A percentile compares a stretch with the other conserved stretches of the same genome.
These are phyloP conservation scores for Dione vanillae DNA, from an alignment of 2,888 invertebrate species.

Conservation along the genomic window DNA sequence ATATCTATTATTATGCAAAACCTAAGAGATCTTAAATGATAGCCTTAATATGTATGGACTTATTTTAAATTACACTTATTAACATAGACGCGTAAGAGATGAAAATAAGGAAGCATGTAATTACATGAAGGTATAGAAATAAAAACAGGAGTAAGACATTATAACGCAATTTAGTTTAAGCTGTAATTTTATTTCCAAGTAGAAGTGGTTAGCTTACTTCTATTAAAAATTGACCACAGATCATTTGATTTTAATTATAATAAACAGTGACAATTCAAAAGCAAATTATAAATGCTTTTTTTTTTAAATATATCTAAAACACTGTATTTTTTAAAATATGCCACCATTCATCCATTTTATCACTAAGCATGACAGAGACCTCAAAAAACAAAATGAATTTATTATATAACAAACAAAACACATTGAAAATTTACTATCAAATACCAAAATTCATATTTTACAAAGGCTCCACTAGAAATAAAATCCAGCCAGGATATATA, in stretches of 20 bases:
- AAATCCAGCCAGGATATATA: conserved; percentile 10
- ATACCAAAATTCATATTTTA: neutral
- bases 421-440: neutral
- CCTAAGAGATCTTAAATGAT: conserved; percentile 21
- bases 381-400: too few relatives aligned
- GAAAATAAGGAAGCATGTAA: neutral
- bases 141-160: neutral
- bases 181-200: neutral
- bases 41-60: conserved; percentile 4
- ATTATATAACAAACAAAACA: too few relatives aligned
- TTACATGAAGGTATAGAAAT: neutral
- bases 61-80: conserved; percentile 2
- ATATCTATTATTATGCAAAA: conserved; percentile 26
- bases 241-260: neutral
- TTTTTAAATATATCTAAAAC: too few relatives aligned
- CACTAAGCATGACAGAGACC: too few relatives aligned
- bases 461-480: conserved; percentile 4
- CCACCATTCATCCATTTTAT: too few relatives aligned
- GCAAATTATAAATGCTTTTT: too few relatives aligned
- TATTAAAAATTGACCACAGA: neutral
- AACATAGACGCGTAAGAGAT: neutral
- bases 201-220: neutral
- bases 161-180: neutral
- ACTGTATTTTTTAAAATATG: too few relatives aligned
- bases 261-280: neutral